phyloP scores from a whole-genome alignment of 2,888 invertebrate genomes.

The Tupiocoris notatus region DNA sequence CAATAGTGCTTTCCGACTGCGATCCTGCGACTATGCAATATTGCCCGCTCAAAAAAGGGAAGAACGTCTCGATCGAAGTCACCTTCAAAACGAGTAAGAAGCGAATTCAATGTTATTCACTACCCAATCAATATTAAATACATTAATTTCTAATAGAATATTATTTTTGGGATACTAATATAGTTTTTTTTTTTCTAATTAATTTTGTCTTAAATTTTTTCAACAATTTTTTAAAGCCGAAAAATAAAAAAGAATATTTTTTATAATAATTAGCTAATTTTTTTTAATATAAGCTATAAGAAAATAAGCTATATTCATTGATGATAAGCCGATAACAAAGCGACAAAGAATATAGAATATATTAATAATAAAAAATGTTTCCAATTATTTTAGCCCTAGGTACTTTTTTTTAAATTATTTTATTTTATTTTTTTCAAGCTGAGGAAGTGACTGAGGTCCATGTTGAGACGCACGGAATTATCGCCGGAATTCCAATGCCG shows the following conservation, averaged over 20 bases:
- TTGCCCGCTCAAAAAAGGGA: constrained; percentile 36
- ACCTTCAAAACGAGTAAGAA: constrained; percentile 31
- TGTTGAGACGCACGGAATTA: constrained; percentile 41
- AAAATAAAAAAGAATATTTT: neutral
- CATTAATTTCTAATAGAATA: neutral
- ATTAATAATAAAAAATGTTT: too few species aligned
- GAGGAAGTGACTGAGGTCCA: constrained; percentile 15
- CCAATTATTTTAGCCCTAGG: too few species aligned
- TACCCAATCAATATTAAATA: neutral
- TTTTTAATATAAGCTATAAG: too few species aligned
- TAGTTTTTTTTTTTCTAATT: neutral
- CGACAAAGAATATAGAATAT: too few species aligned
- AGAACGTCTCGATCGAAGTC: constrained; percentile 29
- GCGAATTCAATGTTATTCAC: too few species aligned
- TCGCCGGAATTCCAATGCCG: constrained; percentile 42
- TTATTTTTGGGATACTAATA: neutral
- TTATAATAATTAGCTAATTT: neutral
- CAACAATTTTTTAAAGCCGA: too few species aligned
- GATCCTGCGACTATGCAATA: constrained; percentile 15
- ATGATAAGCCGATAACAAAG: too few species aligned
- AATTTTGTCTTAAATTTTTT: neutral
- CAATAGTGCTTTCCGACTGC: constrained; percentile 30
- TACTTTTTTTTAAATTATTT: too few species aligned
- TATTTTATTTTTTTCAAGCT: constrained; percentile 23
- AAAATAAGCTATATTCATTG: too few species aligned